These are phyloP conservation scores for Syngnathoides biaculeatus DNA, from an alignment of 2,113 vertebrate species.

Conservation along the genomic window DNA sequence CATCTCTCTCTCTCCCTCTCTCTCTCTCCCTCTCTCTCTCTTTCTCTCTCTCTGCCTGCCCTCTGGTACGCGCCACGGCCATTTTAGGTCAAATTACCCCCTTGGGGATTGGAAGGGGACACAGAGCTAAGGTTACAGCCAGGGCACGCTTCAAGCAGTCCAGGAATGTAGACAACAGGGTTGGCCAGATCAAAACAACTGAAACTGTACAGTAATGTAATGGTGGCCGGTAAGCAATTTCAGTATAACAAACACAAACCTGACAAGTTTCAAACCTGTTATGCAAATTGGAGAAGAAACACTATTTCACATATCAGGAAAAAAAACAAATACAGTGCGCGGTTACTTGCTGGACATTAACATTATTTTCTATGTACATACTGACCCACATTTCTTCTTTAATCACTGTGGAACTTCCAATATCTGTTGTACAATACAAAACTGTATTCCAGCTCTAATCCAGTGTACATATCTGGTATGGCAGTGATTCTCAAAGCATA, in stretches of 20 bases:
- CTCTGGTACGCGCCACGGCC: conserved; percentile 61
- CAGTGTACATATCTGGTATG: too few relatives aligned
- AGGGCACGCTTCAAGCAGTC: conserved; percentile 34
- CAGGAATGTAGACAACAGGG: conserved; percentile 44
- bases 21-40: conserved; percentile 30
- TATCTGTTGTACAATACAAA: too few relatives aligned
- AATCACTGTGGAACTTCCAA: too few relatives aligned
- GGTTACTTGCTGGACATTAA: too few relatives aligned
- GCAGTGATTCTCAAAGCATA: too few relatives aligned
- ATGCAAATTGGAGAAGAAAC: background rate
- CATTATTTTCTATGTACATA: too few relatives aligned
- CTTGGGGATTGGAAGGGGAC: conserved; percentile 52
- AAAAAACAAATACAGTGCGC: too few relatives aligned
- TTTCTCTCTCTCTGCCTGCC: conserved; percentile 17
- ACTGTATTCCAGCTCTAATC: too few relatives aligned
- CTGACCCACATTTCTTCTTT: too few relatives aligned
- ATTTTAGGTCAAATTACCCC: conserved; percentile 65
- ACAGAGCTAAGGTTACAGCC: conserved; percentile 55
- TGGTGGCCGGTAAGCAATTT: background rate
- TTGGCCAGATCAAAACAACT: conserved; percentile 5
- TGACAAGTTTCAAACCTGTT: background rate
- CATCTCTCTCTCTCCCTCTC: conserved; percentile 28
- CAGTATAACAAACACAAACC: background rate
- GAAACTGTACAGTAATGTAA: background rate
- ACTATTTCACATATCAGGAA: background rate